Percentiles rank a stretch among this genome's conserved stretches.
These are phyloP conservation scores for Semicossyphus pulcher DNA, from an alignment of 2,113 vertebrate genomes.

Conservation along the genomic window DNA sequence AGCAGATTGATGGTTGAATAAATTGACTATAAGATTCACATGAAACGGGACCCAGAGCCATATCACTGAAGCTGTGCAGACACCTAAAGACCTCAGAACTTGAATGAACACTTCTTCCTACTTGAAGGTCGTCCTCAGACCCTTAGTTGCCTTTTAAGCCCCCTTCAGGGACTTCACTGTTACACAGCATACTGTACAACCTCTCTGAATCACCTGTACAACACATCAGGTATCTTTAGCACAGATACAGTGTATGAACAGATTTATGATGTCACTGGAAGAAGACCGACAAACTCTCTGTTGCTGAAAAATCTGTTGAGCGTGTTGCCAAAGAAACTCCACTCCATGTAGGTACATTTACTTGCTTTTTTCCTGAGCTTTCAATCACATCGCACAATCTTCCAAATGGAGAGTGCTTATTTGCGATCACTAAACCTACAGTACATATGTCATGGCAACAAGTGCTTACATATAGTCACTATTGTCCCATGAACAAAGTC, in stretches of 20 bases:
- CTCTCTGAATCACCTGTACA: not conserved
- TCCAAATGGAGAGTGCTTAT: not conserved
- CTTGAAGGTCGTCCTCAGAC: not conserved
- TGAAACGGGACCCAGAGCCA: constrained; percentile 1
- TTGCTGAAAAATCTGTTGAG: not conserved
- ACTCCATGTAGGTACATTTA: not conserved
- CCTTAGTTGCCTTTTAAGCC: not conserved
- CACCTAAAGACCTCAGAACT: not conserved
- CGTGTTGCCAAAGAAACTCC: not conserved
- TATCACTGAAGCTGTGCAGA: not conserved
- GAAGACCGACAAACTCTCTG: too few relatives aligned
- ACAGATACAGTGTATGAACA: not conserved
- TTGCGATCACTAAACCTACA: not conserved
- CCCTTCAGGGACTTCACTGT: not conserved
- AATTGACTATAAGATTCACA: not conserved
- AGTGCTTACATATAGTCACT: not conserved
- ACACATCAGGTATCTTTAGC: not conserved
- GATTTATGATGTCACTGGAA: too few relatives aligned
- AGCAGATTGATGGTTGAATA: too few relatives aligned
- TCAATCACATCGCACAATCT: not conserved
- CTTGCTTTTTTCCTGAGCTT: not conserved
- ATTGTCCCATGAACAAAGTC: not conserved
- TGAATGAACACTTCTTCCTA: not conserved
- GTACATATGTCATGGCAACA: not conserved
- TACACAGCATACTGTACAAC: not conserved